phyloP scores from a whole-genome alignment of 2,888 invertebrate genomes.

The Nemurella pictetii region DNA sequence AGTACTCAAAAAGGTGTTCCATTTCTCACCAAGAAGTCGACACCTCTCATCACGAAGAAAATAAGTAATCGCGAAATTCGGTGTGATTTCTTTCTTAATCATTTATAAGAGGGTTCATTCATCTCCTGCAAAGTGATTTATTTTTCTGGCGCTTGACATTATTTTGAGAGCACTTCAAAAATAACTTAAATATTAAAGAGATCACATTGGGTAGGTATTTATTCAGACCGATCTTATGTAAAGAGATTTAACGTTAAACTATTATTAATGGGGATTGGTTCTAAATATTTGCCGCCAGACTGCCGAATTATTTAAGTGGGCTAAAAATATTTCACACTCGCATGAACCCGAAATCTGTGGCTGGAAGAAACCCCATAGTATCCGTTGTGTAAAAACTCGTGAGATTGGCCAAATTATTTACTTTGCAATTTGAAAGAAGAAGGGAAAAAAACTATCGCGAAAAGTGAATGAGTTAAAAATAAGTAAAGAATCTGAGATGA shows the following conservation, averaged over 20 bases:
- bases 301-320: background rate
- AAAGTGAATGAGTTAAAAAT: background rate
- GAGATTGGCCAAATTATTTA: background rate
- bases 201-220: background rate
- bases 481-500: background rate
- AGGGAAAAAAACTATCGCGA: background rate
- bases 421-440: background rate
- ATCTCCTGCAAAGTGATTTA: too few species aligned
- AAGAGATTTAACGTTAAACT: too few species aligned
- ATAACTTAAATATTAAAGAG: background rate
- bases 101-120: too few species aligned
- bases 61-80: too few species aligned
- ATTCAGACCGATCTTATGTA: background rate
- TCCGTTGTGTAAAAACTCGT: background rate
- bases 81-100: too few species aligned
- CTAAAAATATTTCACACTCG: background rate
- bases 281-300: background rate
- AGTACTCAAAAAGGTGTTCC: too few species aligned
- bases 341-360: background rate
- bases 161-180: background rate
- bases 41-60: too few species aligned
- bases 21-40: too few species aligned
- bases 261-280: background rate
- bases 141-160: too few species aligned
- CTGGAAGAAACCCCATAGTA: background rate